These are phyloP conservation scores for Eudasyphora cyanicolor DNA, from an alignment of 2,888 invertebrate genomes.

Conservation along the genomic window DNA sequence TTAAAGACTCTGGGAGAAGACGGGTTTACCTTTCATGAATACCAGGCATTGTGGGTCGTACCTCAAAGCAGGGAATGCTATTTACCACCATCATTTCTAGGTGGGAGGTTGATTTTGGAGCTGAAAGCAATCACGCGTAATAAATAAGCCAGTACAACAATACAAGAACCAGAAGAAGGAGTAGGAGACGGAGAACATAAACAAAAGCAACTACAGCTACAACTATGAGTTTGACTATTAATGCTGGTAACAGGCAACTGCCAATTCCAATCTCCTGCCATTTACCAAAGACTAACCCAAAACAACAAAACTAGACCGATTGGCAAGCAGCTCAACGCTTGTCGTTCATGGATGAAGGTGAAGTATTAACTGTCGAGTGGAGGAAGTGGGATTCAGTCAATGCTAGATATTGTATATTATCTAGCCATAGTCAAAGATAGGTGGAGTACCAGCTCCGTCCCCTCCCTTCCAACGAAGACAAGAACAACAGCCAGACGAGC, in stretches of 20 bases:
- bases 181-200: no score
- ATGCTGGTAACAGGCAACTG: constrained; percentile 32
- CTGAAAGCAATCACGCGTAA: constrained; percentile 54
- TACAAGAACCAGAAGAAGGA: no score
- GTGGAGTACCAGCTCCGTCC: no score
- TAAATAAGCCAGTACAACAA: constrained; percentile 56
- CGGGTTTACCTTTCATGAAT: background rate
- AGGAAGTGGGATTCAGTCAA: no score
- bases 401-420: background rate
- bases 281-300: background rate
- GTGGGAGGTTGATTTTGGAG: background rate
- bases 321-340: background rate
- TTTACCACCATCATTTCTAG: background rate
- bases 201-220: constrained; percentile 28
- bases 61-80: background rate
- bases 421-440: no score
- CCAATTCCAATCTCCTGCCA: background rate
- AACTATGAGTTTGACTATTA: constrained; percentile 21
- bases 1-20: background rate
- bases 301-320: background rate
- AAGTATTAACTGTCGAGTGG: background rate
- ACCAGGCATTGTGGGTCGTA: background rate
- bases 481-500: background rate
- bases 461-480: no score
- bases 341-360: background rate